phyloP scores from a whole-genome alignment of 2,888 invertebrate species.

The Ophion ventricosus region DNA sequence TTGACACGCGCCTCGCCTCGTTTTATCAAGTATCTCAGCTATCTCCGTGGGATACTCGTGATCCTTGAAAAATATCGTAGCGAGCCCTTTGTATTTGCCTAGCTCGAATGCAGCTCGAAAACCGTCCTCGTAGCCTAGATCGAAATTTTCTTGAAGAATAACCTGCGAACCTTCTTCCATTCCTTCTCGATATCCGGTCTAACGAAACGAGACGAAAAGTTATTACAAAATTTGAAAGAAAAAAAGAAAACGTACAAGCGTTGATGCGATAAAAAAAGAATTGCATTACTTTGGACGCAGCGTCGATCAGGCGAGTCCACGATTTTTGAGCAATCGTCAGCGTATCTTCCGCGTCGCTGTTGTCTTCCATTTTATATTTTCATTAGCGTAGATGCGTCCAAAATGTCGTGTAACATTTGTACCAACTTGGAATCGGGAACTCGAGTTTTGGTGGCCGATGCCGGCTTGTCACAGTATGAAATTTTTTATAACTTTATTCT shows the following conservation, averaged over 20 bases:
- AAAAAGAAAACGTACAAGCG: conserved; percentile 2
- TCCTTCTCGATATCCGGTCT: conserved; percentile 89
- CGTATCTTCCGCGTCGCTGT: conserved; percentile 71
- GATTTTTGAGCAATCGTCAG: conserved; percentile 75
- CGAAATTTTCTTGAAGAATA: conserved; percentile 89
- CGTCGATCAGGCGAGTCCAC: conserved; percentile 74
- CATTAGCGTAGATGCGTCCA: not conserved
- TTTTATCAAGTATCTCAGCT: conserved; percentile 72
- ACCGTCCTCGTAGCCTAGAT: conserved; percentile 88
- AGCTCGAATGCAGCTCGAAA: conserved; percentile 86
- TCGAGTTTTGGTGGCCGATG: not conserved
- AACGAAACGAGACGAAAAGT: conserved; percentile 62
- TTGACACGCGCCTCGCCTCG: conserved; percentile 76
- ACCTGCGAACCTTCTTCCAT: conserved; percentile 86
- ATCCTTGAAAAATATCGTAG: conserved; percentile 65
- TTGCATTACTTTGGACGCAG: conserved; percentile 73
- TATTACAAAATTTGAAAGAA: not conserved
- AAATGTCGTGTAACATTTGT: conserved; percentile 5
- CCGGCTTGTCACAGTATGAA: no score
- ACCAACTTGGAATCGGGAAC: no score
- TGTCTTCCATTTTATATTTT: conserved; percentile 54
- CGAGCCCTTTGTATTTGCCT: conserved; percentile 84
- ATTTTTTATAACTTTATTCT: no score
- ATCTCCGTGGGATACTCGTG: conserved; percentile 73
- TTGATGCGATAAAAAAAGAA: not conserved